Evolutionary conservation across 2,888 invertebrate species (phyloP).

Genomic region (Hecatera dysodea): DNA sequence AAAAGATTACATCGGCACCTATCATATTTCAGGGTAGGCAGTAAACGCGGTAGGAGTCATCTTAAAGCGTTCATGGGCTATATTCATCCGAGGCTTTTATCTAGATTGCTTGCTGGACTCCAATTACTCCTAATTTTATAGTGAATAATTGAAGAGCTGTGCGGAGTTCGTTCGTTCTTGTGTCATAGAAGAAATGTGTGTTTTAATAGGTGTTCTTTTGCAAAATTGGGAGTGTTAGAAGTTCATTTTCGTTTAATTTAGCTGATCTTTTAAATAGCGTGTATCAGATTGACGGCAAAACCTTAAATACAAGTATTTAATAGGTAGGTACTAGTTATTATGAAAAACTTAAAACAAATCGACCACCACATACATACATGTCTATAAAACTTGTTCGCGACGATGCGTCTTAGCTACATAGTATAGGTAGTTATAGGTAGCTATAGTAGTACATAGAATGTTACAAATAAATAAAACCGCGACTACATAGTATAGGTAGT

Average conservation of each 20-base stretch:
- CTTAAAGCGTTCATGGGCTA: conserved; percentile 67
- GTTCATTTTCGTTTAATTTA: not conserved
- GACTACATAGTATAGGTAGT: too few relatives aligned
- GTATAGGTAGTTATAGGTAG: too few relatives aligned
- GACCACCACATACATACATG: too few relatives aligned
- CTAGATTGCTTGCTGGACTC: conserved; percentile 77
- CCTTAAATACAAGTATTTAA: too few relatives aligned
- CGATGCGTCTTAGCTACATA: too few relatives aligned
- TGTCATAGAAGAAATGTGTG: not conserved
- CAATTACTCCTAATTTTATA: conserved; percentile 81
- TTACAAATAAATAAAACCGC: too few relatives aligned
- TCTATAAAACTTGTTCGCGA: too few relatives aligned
- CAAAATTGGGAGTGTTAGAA: not conserved
- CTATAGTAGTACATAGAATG: too few relatives aligned
- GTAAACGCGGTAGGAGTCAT: conserved; percentile 61
- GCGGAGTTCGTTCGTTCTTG: conserved; percentile 1
- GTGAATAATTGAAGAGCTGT: conserved; percentile 76
- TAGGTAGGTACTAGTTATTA: too few relatives aligned
- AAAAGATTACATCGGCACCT: conserved; percentile 63
- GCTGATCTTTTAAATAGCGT: too few relatives aligned
- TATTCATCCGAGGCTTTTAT: conserved; percentile 76
- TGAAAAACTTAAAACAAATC: too few relatives aligned
- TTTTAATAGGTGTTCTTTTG: not conserved
- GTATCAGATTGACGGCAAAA: too few relatives aligned
- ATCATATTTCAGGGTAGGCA: conserved; percentile 67